Percentiles rank a stretch among this genome's conserved stretches.
These are phyloP conservation scores for Zaprionus tsacasi DNA, from an alignment of 1,140 invertebrate species.

Conservation along the genomic window DNA sequence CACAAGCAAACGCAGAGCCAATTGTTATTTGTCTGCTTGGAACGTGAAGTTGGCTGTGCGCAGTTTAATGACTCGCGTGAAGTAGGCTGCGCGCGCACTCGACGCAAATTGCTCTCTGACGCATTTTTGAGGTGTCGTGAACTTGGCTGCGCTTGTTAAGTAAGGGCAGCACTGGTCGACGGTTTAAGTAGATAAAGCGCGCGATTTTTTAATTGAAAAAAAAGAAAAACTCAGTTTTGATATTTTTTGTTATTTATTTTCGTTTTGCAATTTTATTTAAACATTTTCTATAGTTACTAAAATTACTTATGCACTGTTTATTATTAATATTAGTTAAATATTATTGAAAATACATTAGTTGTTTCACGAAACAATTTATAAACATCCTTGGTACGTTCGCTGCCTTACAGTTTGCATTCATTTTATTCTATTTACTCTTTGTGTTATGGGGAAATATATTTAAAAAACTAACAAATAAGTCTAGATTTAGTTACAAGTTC, in stretches of 20 bases:
- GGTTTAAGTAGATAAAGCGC: background rate
- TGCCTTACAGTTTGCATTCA: constrained; percentile 53
- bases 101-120: background rate
- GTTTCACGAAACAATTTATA: constrained; percentile 80
- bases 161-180: background rate
- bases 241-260: constrained; percentile 76
- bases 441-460: constrained; percentile 67
- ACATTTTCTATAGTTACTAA: constrained; percentile 84
- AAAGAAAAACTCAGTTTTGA: constrained; percentile 2
- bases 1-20: background rate
- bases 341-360: constrained; percentile 83
- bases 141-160: constrained; percentile 21
- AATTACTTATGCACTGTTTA: constrained; percentile 83
- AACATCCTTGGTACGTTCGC: constrained; percentile 80
- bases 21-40: constrained; percentile 26
- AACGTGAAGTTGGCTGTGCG: constrained; percentile 6
- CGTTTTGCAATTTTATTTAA: constrained; percentile 83
- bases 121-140: constrained; percentile 3
- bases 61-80: background rate
- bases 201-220: background rate
- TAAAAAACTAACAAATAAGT: constrained; percentile 80
- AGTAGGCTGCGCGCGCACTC: constrained; percentile 16
- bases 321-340: constrained; percentile 83
- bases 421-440: constrained; percentile 50
- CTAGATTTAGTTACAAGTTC: constrained; percentile 82